Percentiles rank a stretch among this genome's conserved stretches.
These are phyloP conservation scores for Tetrapedia diversipes DNA, from an alignment of 2,888 invertebrate species.

Conservation along the genomic window DNA sequence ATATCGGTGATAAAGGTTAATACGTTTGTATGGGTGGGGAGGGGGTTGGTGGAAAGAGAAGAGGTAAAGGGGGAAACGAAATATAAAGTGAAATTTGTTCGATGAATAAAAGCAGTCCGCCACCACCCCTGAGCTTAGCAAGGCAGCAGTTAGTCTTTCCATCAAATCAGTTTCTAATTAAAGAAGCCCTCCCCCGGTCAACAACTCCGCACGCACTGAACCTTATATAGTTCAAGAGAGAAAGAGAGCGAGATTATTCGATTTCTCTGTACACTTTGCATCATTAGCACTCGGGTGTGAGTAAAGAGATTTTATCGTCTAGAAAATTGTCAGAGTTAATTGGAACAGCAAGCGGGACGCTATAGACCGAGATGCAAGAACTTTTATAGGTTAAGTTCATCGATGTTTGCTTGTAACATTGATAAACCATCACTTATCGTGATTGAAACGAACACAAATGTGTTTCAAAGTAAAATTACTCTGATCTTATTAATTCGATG, in stretches of 20 bases:
- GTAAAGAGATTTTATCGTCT: conserved; percentile 10
- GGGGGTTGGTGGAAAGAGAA: too few species aligned
- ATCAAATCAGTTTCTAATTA: conserved; percentile 58
- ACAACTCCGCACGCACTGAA: conserved; percentile 43
- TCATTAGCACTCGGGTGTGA: conserved; percentile 30
- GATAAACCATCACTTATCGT: too few species aligned
- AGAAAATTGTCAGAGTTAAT: conserved; percentile 4
- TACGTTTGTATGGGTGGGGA: too few species aligned
- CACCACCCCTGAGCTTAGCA: conserved; percentile 43
- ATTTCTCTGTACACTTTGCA: conserved; percentile 25
- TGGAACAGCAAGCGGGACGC: background rate
- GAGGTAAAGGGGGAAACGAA: conserved; percentile 1
- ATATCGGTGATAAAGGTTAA: too few species aligned
- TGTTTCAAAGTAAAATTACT: conserved; percentile 4
- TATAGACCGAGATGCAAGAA: background rate
- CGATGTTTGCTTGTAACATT: too few species aligned
- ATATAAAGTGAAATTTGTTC: conserved; percentile 19
- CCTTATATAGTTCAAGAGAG: background rate
- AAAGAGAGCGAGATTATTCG: conserved; percentile 12
- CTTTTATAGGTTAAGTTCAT: background rate
- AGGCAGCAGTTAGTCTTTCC: conserved; percentile 56
- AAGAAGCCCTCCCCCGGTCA: conserved; percentile 57
- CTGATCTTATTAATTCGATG: background rate
- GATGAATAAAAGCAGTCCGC: conserved; percentile 43
- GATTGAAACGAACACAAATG: background rate